phyloP scores from a whole-genome alignment of 2,888 invertebrate species.

The Orthosia gracilis region DNA sequence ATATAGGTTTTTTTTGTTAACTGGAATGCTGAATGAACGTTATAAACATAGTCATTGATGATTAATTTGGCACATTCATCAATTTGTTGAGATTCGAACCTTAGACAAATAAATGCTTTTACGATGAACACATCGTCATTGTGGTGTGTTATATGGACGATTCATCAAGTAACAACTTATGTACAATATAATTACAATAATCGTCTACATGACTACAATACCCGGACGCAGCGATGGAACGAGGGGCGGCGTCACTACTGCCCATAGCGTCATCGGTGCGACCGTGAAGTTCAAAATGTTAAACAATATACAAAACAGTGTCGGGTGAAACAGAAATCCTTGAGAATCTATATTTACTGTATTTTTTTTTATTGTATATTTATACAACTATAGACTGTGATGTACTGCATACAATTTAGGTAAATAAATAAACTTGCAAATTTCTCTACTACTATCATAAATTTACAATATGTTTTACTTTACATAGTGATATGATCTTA shows the following conservation, averaged over 20 bases:
- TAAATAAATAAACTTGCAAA: slow-evolving; percentile 73
- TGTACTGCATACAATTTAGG: slow-evolving; percentile 71
- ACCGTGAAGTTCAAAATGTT: slow-evolving; percentile 48
- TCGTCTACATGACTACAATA: slow-evolving; percentile 72
- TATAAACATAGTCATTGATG: slow-evolving; percentile 75
- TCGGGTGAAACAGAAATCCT: slow-evolving; percentile 55
- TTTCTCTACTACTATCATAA: slow-evolving; percentile 70
- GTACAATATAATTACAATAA: slow-evolving; percentile 88
- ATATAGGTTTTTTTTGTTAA: slow-evolving; percentile 77
- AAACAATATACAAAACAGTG: slow-evolving; percentile 55
- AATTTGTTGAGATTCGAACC: slow-evolving; percentile 85
- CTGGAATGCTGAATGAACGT: slow-evolving; percentile 86
- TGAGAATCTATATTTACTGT: slow-evolving; percentile 49
- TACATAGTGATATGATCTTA: slow-evolving; percentile 81
- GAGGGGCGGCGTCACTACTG: not conserved
- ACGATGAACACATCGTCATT: slow-evolving; percentile 72
- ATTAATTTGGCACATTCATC: slow-evolving; percentile 86
- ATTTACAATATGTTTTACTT: slow-evolving; percentile 72
- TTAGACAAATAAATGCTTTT: slow-evolving; percentile 85
- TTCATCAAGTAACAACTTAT: slow-evolving; percentile 84
- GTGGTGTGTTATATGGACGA: slow-evolving; percentile 78
- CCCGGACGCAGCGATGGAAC: slow-evolving; percentile 22
- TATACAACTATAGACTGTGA: slow-evolving; percentile 73
- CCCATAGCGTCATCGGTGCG: slow-evolving; percentile 7
- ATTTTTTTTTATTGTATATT: slow-evolving; percentile 53